phyloP scores from a whole-genome alignment of 2,888 invertebrate species.

The Apeira syringaria region DNA sequence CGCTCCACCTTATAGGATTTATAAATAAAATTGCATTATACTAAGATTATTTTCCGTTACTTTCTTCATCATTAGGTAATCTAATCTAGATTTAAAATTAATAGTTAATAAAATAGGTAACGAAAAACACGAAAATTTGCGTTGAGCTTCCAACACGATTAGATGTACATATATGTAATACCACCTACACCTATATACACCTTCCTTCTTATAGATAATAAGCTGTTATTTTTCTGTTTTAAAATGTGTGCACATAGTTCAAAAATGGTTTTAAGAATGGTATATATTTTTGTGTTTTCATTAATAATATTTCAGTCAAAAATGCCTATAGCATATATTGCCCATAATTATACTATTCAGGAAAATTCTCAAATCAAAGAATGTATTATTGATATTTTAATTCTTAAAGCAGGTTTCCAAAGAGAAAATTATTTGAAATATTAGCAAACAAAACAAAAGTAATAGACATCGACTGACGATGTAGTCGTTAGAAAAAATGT shows the following conservation, averaged over 20 bases:
- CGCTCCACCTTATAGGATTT: too few relatives aligned
- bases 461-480: too few relatives aligned
- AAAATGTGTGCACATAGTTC: slow-evolving; percentile 14
- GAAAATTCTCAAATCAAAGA: too few relatives aligned
- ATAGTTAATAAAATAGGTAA: slow-evolving; percentile 51
- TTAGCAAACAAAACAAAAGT: too few relatives aligned
- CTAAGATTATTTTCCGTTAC: slow-evolving; percentile 11
- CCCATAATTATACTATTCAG: too few relatives aligned
- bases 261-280: slow-evolving; percentile 6
- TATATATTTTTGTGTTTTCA: slow-evolving; percentile 8
- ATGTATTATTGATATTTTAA: too few relatives aligned
- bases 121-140: slow-evolving; percentile 77
- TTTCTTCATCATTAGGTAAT: slow-evolving; percentile 34
- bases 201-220: slow-evolving; percentile 14
- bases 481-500: too few relatives aligned
- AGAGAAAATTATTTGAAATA: too few relatives aligned
- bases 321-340: too few relatives aligned
- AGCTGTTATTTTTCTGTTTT: not conserved
- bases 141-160: slow-evolving; percentile 85
- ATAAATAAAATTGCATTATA: slow-evolving; percentile 15
- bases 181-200: slow-evolving; percentile 14
- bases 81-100: slow-evolving; percentile 40
- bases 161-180: slow-evolving; percentile 72
- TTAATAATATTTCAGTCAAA: slow-evolving; percentile 19
- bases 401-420: too few relatives aligned